These are phyloP conservation scores for Sebastes wilsoni DNA, from an alignment of 2,797 vertebrate species.

Conservation along the genomic window DNA sequence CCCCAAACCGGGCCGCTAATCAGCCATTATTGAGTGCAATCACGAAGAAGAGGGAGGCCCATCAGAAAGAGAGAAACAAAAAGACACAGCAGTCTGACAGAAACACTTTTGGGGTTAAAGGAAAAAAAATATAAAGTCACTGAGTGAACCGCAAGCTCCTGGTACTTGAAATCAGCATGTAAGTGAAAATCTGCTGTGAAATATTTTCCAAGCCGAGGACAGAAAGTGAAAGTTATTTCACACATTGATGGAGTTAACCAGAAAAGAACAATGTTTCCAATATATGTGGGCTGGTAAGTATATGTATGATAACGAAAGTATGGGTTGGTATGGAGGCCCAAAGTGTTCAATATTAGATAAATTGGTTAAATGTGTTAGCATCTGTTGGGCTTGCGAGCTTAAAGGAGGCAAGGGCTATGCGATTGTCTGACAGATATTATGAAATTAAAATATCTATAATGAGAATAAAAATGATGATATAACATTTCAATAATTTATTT, in stretches of 20 bases:
- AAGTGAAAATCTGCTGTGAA: neutral
- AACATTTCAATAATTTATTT: neutral
- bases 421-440: too few relatives aligned
- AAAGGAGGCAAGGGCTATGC: too few relatives aligned
- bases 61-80: slow-evolving; percentile 34
- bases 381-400: neutral
- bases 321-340: neutral
- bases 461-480: neutral
- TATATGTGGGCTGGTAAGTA: too few relatives aligned
- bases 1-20: slow-evolving; percentile 49
- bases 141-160: neutral
- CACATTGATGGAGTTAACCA: neutral
- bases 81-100: slow-evolving; percentile 31
- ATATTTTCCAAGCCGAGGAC: neutral
- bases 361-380: neutral
- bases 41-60: slow-evolving; percentile 52
- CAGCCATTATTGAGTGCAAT: slow-evolving; percentile 69
- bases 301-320: too few relatives aligned
- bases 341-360: neutral
- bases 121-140: slow-evolving; percentile 5
- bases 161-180: neutral
- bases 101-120: neutral
- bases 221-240: neutral
- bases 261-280: neutral
- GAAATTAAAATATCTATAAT: neutral